Evolutionary conservation across 2,888 invertebrate species (phyloP).

Genomic region (Quadroppia sp.): DNA sequence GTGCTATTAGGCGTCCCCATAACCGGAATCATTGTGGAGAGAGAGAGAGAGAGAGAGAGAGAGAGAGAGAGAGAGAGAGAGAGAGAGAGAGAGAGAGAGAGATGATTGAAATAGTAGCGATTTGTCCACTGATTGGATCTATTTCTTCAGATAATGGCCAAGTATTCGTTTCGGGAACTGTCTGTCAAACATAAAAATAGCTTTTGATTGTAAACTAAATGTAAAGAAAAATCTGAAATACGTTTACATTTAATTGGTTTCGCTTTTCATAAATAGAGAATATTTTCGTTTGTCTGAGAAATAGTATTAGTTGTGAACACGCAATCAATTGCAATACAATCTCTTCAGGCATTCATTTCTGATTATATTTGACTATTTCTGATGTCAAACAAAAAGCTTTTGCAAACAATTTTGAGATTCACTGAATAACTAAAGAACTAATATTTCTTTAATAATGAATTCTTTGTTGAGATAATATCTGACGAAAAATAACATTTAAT

Average conservation of each 20-base stretch:
- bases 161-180: not conserved
- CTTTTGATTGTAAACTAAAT: not conserved
- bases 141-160: not conserved
- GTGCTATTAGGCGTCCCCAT: not conserved
- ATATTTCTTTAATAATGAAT: not conserved
- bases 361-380: constrained; percentile 8
- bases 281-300: constrained; percentile 7
- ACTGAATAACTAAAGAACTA: not conserved
- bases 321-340: constrained; percentile 1
- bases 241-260: constrained; percentile 26
- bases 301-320: constrained; percentile 33
- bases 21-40: not conserved
- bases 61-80: constrained; percentile 28
- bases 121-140: not conserved
- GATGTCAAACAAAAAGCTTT: not conserved
- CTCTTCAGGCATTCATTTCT: not conserved
- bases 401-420: too few relatives aligned
- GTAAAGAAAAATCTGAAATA: not conserved
- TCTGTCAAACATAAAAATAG: not conserved
- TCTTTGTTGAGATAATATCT: not conserved
- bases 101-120: not conserved
- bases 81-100: not conserved
- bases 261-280: constrained; percentile 19
- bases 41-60: constrained; percentile 15
- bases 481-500: not conserved